Base-by-base conservation (phyloP, 1,140 invertebrate species). In the Condylostylus longicornis region DNA sequence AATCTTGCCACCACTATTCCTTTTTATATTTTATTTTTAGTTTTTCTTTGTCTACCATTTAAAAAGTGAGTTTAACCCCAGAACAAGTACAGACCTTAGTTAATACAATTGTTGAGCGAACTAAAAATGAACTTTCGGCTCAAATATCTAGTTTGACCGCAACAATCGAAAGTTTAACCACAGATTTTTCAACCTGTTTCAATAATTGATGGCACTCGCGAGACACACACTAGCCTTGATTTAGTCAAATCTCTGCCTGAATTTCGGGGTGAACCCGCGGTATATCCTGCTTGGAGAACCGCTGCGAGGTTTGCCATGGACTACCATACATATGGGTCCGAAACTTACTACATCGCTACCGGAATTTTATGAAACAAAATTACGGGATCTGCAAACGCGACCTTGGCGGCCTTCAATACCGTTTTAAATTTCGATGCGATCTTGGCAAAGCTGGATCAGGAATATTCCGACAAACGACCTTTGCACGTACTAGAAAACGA, bases 341-440 rank as follows among this genome's bases (percentile, higher is more conserved):
- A 27, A 31, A 35, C 18, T 15, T 35, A 37, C 33, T 37, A 28
- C 18, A 21, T 42, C 18, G 35, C 36, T 7, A 30, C 38, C 19
- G 32, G 19, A 9, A 42, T 42, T 30, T 20, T 42, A 6, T 7
- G 36, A 8, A 38, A 38, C 12, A 42, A 42, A 34, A 42, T 42
- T 19, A 37, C 30, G 3, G 31, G 30, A 9, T 2, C 29, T n/a
- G 35, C 35, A 7, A 29, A 32, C 15, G 23, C 14, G 15, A 34
- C n/a, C 8, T 18, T 42, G 13, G 15, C 14, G 5, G 14, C 31
- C 3, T 38, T 35, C 27, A 42, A 38, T 12, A 42, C 41, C 10
- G 14, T 20, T 17, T 18, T 42, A 8, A 42, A 42, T 25, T 42
- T 42, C 20, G 18, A 38, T 8, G 35, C 41, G 18, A 42, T 42